Conservation (phyloP, 2,797 vertebrate genomes). For the Toxotes lorentzi region DNA sequence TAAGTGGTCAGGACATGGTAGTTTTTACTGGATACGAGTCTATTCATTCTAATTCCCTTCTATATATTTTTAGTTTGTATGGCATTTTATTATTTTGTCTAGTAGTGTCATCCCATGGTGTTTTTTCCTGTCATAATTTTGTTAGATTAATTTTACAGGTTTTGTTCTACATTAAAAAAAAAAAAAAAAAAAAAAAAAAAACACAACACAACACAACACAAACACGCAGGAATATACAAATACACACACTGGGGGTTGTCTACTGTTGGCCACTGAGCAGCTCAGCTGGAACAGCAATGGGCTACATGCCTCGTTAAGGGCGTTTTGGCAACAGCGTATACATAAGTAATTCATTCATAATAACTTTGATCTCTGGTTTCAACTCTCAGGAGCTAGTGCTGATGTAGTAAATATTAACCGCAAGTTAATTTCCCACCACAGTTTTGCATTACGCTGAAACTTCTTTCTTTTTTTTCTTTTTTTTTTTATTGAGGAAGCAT, state of each 20-base stretch:
- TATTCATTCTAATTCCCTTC: background rate
- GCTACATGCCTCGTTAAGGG: constrained; percentile 38
- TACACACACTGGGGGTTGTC: constrained; percentile 19
- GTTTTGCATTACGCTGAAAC: constrained; percentile 64
- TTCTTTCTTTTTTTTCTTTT: constrained; percentile 15
- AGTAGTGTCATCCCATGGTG: background rate
- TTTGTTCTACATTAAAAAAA: constrained; percentile 18
- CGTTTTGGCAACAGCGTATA: constrained; percentile 45
- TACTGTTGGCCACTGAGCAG: constrained; percentile 28
- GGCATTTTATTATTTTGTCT: background rate
- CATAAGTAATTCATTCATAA: constrained; percentile 59
- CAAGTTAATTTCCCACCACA: constrained; percentile 48
- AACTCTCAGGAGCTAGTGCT: constrained; percentile 25
- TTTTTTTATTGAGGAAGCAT: constrained; percentile 60
- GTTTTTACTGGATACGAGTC: background rate
- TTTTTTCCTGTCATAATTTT: background rate
- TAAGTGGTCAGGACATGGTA: background rate
- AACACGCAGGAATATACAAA: background rate
- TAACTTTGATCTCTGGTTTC: constrained; percentile 65
- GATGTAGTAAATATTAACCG: constrained; percentile 53
- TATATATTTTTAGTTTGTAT: background rate
- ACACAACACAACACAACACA: constrained; percentile 8
- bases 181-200: background rate
- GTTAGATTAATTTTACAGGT: background rate
- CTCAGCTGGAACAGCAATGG: constrained; percentile 45